phyloP scores from a whole-genome alignment of 2,797 vertebrate species.

The Parauchenoglanis punctatus region DNA sequence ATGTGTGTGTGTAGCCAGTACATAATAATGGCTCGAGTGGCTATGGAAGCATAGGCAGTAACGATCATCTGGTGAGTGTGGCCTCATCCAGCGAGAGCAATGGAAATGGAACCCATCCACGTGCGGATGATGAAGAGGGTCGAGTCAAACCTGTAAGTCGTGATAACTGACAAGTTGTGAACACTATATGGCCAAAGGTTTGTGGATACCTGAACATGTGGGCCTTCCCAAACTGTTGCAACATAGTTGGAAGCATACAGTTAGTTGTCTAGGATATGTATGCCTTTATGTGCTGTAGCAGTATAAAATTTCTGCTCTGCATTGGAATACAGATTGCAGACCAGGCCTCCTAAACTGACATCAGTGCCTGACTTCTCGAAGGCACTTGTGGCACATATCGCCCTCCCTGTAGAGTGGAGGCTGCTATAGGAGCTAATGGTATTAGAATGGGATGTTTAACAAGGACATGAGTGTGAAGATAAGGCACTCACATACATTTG shows the following conservation, averaged over 20 bases:
- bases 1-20: conserved; percentile 79
- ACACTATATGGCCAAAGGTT: background rate
- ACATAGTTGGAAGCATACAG: background rate
- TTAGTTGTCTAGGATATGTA: background rate
- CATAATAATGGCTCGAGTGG: conserved; percentile 89
- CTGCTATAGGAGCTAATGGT: no score
- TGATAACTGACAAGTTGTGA: background rate
- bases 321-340: background rate
- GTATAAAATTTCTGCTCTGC: no score
- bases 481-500: background rate
- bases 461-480: background rate
- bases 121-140: conserved; percentile 70
- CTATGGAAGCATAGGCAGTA: conserved; percentile 89
- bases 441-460: no score
- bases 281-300: background rate
- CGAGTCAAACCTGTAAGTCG: conserved; percentile 81
- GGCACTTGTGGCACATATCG: background rate
- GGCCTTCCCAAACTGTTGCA: no score
- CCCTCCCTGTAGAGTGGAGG: no score
- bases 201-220: background rate
- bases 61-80: conserved; percentile 83
- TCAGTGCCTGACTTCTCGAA: background rate
- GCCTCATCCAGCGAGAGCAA: conserved; percentile 89
- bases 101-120: conserved; percentile 71
- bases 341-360: background rate